Conservation (phyloP, 2,888 invertebrate genomes). For the Hyles lineata region DNA sequence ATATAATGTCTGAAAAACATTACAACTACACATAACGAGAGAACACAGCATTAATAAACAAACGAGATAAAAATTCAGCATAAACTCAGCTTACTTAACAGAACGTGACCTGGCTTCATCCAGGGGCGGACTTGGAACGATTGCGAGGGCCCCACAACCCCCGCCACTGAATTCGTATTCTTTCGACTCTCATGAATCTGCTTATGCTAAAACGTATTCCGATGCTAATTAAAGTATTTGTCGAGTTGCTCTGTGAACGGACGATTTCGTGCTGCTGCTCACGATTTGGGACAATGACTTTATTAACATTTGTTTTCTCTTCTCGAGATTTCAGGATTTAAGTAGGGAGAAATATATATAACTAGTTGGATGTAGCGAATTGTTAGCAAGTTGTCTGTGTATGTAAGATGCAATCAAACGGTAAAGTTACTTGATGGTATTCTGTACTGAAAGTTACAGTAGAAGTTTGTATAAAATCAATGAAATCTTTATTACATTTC, state of each 20-base stretch:
- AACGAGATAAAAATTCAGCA: slow-evolving; percentile 17
- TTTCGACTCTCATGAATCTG: slow-evolving; percentile 27
- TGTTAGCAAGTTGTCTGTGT: not conserved
- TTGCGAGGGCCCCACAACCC: not conserved
- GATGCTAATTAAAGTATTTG: slow-evolving; percentile 32
- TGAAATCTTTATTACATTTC: too few relatives aligned
- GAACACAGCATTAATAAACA: slow-evolving; percentile 8
- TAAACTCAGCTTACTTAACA: slow-evolving; percentile 22
- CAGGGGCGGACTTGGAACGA: slow-evolving; percentile 3
- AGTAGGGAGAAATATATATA: not conserved
- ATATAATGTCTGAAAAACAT: not conserved
- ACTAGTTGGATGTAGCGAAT: not conserved
- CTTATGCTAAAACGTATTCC: slow-evolving; percentile 30
- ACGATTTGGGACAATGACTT: slow-evolving; percentile 9
- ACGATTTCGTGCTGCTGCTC: slow-evolving; percentile 8
- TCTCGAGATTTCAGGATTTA: not conserved
- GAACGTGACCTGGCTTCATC: slow-evolving; percentile 27
- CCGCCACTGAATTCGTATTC: slow-evolving; percentile 27
- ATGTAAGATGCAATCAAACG: not conserved
- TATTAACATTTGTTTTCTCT: slow-evolving; percentile 11
- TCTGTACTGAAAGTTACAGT: too few relatives aligned
- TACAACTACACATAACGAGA: not conserved
- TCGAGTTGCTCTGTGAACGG: slow-evolving; percentile 5
- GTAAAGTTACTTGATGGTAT: too few relatives aligned
- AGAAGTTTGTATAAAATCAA: too few relatives aligned